Conservation (phyloP, 2,797 vertebrate genomes). For the Adrianichthys oophorus region DNA sequence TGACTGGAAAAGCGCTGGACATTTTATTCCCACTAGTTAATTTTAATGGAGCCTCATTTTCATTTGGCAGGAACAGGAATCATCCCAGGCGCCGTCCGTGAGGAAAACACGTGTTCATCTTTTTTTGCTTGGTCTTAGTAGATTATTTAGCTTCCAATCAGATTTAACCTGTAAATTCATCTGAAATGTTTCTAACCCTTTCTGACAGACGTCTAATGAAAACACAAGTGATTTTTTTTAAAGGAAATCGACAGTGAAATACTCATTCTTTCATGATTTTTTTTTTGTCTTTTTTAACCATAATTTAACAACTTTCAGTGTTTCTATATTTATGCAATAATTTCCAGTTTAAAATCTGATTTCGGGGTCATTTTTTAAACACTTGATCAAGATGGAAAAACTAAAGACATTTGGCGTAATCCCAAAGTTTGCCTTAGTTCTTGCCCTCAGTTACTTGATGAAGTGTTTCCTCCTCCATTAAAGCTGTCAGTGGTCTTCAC, state of each 20-base stretch:
- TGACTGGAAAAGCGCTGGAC: neutral
- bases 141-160: constrained; percentile 39
- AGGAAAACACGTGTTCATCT: constrained; percentile 53
- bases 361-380: neutral
- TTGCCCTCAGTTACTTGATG: no score
- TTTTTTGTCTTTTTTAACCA: neutral
- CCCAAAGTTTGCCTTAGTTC: no score
- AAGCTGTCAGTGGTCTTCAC: no score
- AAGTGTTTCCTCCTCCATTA: no score
- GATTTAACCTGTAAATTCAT: constrained; percentile 24
- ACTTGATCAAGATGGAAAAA: neutral
- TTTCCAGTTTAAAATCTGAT: neutral
- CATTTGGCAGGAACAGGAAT: constrained; percentile 61
- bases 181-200: constrained; percentile 2
- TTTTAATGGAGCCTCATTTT: constrained; percentile 56
- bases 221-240: constrained; percentile 4
- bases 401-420: no score
- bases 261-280: neutral
- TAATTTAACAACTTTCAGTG: constrained; percentile 4
- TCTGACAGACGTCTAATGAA: constrained; percentile 28
- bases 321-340: constrained; percentile 5
- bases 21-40: constrained; percentile 53
- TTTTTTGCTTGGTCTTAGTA: constrained; percentile 42
- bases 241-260: constrained; percentile 1
- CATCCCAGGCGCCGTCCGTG: constrained; percentile 64